phyloP scores from a whole-genome alignment of 2,888 invertebrate genomes.

The Dione vanillae region DNA sequence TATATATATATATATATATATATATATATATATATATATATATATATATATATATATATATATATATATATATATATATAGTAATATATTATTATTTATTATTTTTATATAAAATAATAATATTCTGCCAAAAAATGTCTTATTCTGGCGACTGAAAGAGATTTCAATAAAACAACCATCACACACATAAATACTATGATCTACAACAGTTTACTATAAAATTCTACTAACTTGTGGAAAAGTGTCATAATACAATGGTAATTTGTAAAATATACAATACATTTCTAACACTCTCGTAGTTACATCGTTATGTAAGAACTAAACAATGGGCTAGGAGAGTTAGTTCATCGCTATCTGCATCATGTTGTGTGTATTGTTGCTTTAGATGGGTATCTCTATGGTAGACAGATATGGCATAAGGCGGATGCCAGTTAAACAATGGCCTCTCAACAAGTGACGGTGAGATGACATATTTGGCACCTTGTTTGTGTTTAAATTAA shows the following conservation, averaged over 20 bases:
- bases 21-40: too few relatives aligned
- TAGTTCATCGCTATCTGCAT: constrained; percentile 24
- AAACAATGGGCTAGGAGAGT: constrained; percentile 27
- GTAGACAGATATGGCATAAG: constrained; percentile 42
- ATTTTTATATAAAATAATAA: too few relatives aligned
- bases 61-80: too few relatives aligned
- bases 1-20: too few relatives aligned
- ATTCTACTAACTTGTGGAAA: not conserved
- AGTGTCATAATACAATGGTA: too few relatives aligned
- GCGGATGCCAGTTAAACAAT: constrained; percentile 45
- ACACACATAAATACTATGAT: too few relatives aligned
- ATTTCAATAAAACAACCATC: too few relatives aligned
- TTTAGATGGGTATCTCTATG: constrained; percentile 27
- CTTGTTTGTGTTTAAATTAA: constrained; percentile 27
- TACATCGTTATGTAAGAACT: constrained; percentile 18
- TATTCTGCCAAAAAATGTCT: too few relatives aligned
- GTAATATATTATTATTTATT: too few relatives aligned
- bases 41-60: too few relatives aligned
- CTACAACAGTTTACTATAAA: too few relatives aligned
- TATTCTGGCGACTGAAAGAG: too few relatives aligned
- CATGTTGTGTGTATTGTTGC: constrained; percentile 17
- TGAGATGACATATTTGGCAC: constrained; percentile 44
- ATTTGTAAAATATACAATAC: not conserved
- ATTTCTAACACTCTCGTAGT: constrained; percentile 11
- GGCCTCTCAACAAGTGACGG: constrained; percentile 42